Evolutionary conservation across 2,113 vertebrate species (phyloP), one percentile per base, ranked within the genome.

Genomic region (Ursus arctos): DNA sequence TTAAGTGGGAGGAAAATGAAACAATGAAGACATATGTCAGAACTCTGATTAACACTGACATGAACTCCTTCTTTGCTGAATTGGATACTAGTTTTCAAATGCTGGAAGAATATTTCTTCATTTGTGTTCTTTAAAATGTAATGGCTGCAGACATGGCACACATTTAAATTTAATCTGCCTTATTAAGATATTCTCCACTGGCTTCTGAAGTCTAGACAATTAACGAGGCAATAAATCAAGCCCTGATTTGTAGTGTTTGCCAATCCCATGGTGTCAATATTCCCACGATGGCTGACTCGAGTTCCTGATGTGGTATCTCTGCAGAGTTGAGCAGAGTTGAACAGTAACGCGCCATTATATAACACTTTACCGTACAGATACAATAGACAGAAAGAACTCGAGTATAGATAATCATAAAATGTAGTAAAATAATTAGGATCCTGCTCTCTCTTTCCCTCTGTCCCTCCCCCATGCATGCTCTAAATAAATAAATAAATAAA

Each of bases 1-100:
- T 82, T 82, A 94, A 67, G 57, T 5, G 55, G 81, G 3, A 83
- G 33, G 59, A 49, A 95, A 81, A 71, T 87, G 49, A 97, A 74
- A 93, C 49, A 83, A 47, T 36, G 33, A 91, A 93, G n/a, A 91
- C 9, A 31, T 43, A 47, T 61, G n/a, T 71, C n/a, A 94, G 63
- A 57, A 51, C 69, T 51, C 76, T 85, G 53, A 53, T 72, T 82
- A 13, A 59, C 71, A 47, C 6, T 90, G 51, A 47, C 15, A 61
- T 65, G 31, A 72, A 7, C 47, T 80, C 36, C 63, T 82, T 40
- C 26, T 53, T 40, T 72, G 51, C 53, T 49, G n/a, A 72, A 85
- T 40, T 72, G 71, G 24, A 49, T 28, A 19, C 80, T 40, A 40
- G 22, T 65, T 93, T 97, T 95, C 79, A 85, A 85, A 90, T 57